These are phyloP conservation scores for Papilio polyxenes DNA, from an alignment of 1,140 invertebrate genomes.

Conservation along the genomic window DNA sequence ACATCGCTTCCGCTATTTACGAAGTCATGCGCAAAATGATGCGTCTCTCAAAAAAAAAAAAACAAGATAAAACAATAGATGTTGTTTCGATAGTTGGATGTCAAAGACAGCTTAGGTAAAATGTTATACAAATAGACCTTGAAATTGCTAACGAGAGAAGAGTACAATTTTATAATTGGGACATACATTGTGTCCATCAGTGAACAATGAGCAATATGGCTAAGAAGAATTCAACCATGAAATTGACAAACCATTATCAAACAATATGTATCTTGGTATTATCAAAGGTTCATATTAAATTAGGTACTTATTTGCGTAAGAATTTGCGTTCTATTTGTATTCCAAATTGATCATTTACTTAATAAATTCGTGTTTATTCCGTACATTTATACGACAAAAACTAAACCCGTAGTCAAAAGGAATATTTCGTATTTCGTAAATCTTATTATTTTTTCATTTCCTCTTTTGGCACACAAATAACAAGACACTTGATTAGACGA, in stretches of 20 bases:
- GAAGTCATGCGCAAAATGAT: too few species aligned
- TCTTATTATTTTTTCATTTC: slow-evolving; percentile 28
- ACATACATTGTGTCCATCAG: background rate
- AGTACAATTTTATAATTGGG: background rate
- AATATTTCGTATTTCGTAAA: background rate
- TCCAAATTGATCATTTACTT: slow-evolving; percentile 3
- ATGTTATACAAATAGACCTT: too few species aligned
- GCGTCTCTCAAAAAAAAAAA: too few species aligned
- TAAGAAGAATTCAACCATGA: background rate
- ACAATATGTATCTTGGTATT: background rate
- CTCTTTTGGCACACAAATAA: slow-evolving; percentile 22
- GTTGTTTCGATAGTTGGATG: too few species aligned
- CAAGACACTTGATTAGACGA: slow-evolving; percentile 32
- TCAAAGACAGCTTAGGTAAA: too few species aligned
- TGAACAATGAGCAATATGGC: background rate
- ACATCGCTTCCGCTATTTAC: too few species aligned
- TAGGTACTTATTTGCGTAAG: background rate
- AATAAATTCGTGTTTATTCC: background rate
- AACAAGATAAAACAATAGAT: too few species aligned
- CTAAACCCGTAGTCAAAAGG: background rate
- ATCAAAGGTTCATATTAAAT: background rate
- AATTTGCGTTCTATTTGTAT: background rate
- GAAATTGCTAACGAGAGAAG: too few species aligned
- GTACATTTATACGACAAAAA: background rate
- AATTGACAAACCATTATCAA: background rate